Evolutionary conservation across 1,140 invertebrate species (phyloP).

Genomic region (Campoletis sonorensis): DNA sequence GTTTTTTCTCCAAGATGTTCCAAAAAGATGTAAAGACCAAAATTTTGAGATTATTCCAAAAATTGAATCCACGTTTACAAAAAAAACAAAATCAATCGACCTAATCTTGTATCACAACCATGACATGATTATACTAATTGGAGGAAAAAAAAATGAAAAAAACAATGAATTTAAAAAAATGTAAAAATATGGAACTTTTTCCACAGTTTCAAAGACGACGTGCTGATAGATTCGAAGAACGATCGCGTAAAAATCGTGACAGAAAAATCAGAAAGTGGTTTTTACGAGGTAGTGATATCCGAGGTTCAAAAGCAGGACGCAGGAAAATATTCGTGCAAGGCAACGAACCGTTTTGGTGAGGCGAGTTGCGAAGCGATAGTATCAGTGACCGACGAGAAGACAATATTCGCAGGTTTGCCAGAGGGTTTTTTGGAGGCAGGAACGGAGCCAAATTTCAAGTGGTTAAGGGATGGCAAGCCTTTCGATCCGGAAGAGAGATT

Average conservation of each 20-base stretch:
- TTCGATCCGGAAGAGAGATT: slow-evolving; percentile 96
- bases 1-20: no score
- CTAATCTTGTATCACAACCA: no score
- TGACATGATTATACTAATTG: no score
- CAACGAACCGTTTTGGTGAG: slow-evolving; percentile 90
- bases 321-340: slow-evolving; percentile 92
- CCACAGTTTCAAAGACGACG: slow-evolving; percentile 89
- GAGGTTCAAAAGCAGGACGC: slow-evolving; percentile 88
- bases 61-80: no score
- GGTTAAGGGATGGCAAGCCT: slow-evolving; percentile 92
- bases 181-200: background rate
- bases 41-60: no score
- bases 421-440: slow-evolving; percentile 84
- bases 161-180: no score
- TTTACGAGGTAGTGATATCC: slow-evolving; percentile 93
- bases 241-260: slow-evolving; percentile 85
- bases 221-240: slow-evolving; percentile 82
- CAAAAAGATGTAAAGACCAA: no score
- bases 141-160: no score
- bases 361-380: slow-evolving; percentile 86
- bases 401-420: slow-evolving; percentile 85
- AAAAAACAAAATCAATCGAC: no score
- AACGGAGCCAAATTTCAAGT: slow-evolving; percentile 89
- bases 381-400: slow-evolving; percentile 90
- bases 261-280: slow-evolving; percentile 88